phyloP scores from a whole-genome alignment of 53 echinoderm and acorn worm genomes.

The Arbacia lixula region DNA sequence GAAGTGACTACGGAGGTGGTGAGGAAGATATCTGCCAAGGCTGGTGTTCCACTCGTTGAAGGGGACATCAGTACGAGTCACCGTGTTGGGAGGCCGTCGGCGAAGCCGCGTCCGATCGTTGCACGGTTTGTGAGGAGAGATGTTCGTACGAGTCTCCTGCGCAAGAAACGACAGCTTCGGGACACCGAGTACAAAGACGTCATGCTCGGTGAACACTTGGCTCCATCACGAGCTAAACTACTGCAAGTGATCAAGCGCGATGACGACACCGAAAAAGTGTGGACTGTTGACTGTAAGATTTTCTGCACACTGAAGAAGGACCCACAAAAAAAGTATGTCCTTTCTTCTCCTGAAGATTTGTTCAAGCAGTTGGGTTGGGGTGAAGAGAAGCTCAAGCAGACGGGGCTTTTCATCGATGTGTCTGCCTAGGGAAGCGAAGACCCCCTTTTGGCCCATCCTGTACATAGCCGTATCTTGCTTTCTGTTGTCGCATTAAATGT shows the following conservation, averaged over 20 bases:
- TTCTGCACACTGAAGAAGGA: constrained; percentile 5
- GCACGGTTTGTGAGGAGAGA: constrained; percentile 2
- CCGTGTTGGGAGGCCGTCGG: neutral
- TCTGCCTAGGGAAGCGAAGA: constrained; percentile 11
- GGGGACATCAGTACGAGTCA: constrained; percentile 27
- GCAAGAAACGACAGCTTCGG: neutral
- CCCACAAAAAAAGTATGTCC: constrained; percentile 1
- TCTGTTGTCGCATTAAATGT: neutral
- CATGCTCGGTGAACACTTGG: constrained; percentile 8
- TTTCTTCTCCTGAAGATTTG: constrained; percentile 15
- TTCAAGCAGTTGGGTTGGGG: constrained; percentile 20
- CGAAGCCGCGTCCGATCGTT: constrained; percentile 9
- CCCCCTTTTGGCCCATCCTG: constrained; percentile 26
- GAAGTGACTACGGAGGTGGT: too few species aligned
- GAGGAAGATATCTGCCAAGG: neutral
- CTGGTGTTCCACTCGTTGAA: neutral
- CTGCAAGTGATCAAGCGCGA: constrained; percentile 1
- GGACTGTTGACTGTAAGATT: constrained; percentile 19
- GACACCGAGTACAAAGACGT: neutral
- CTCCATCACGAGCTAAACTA: constrained; percentile 1
- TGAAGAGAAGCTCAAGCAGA: constrained; percentile 8
- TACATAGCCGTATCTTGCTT: constrained; percentile 20
- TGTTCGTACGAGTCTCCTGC: constrained; percentile 6
- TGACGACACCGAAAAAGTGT: constrained; percentile 19
- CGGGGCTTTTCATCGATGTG: constrained; percentile 10